Base-by-base conservation (phyloP, 2,888 invertebrate genomes). In the Synanthedon myopaeformis region DNA sequence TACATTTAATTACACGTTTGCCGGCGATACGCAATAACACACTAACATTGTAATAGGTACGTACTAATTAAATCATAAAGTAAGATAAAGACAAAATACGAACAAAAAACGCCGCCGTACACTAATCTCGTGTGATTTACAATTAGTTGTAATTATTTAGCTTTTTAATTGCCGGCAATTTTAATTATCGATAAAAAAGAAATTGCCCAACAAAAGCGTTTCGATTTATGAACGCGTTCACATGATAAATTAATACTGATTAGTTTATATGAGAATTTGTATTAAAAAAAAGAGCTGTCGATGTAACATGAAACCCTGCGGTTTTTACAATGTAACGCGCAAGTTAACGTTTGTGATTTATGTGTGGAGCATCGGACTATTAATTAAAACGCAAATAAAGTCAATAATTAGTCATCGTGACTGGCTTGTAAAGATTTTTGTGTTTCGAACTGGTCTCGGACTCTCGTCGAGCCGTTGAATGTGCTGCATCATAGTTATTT, bases 11-110 rank as follows among this genome's bases (percentile, higher is more conserved):
- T 72, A 77, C 79, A 75, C 73, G 68, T 74, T 66, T 61, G 35
- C 58, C 61, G 60, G 60, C 69, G 74, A 77, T 79, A 75, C 66
- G 65, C 70, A 67, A 67, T 69, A 74, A 74, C 70, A 65, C 59
- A 58, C 61, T 61, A 66, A 69, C 68, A 71, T 72, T 74, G 77
- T 35, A n/a, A n/a, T n/a, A 10, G 35, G 35, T 35, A 76, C 71
- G 64, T 69, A 71, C 35, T 83, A 86, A 86, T 86, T 86, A 86
- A 82, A 81, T 70, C 76, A 84, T 87, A 85, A 87, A 86, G 65
- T 70, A 65, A 79, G 81, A 84, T 84, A 81, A 79, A 79, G 72
- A 70, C 70, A 70, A 71, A 62, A 59, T 60, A 66, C 65, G 61
- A 67, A 66, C 54, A 79, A 76, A 76, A 35, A 74, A 74, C 64